Base-by-base conservation (phyloP, 2,888 invertebrate species). In the Dendrolimus pini region DNA sequence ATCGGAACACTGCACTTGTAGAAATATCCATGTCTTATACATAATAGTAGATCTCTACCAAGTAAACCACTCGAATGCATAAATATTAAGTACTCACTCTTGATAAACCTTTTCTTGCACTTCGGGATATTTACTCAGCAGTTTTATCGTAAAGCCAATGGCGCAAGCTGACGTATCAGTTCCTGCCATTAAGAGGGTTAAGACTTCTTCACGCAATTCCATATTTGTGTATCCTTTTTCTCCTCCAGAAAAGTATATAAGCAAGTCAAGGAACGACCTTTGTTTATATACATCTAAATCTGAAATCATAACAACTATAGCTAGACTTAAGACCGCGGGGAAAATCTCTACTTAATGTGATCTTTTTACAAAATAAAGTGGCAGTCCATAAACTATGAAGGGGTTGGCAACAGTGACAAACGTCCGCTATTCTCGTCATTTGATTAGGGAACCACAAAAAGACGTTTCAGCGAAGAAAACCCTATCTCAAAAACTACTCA, bases 201-300 rank as follows among this genome's bases (percentile, higher is more conserved):
- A 76, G 0, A 93, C 85, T 77, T 93, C 93, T 65, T 93, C 92
- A 59, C 92, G 76, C 2, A 93, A 65, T 63, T 93, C 92, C 52
- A 82, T 66, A 63, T 93, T 83, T 0, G 85, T 91, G 53, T 92
- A 92, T 30, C 91, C 91, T 1, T 75, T 83, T 8, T 90, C 90
- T 8, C 83, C 83, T 0, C 91, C 88, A 47, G 92, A 90, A 7
- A 91, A 68, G 13, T 85, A 78, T 62, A 93, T 89, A 12, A 93
- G 70, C 7, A 92, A 72, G 61, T 93, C 93, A 58, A 93, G 71
- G 68, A 93, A 93, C 0, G 91, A 88, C 69, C 89, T 91, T 41
- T 71, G 83, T 61, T 77, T 82, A 62, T 87, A 87, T 41, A 62
- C 65, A 41, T 62, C 69, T 61, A 88, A 65, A 71, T 79, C 88